Conservation (phyloP, 2,113 vertebrate species). For the Podocnemis expansa region DNA sequence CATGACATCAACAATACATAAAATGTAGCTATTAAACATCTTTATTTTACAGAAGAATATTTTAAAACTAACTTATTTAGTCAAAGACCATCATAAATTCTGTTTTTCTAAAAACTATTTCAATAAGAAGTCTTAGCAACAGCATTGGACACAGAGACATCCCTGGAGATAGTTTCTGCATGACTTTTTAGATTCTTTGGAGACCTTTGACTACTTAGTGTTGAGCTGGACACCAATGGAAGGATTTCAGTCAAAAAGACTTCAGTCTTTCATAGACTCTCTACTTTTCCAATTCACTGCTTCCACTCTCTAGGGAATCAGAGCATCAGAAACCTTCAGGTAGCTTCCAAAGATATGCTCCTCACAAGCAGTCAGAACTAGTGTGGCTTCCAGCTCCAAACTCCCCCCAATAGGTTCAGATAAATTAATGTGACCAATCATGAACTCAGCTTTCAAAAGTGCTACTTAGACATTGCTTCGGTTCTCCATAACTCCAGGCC, state of each 20-base stretch:
- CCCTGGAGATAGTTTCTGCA: background rate
- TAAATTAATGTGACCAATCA: background rate
- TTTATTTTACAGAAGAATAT: no score
- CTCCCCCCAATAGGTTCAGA: background rate
- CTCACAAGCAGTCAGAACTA: background rate
- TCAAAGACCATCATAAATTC: no score
- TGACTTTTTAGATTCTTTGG: background rate
- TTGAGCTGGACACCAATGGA: background rate
- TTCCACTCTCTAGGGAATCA: background rate
- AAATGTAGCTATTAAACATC: no score
- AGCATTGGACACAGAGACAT: background rate
- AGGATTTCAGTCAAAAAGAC: background rate
- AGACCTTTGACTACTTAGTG: background rate
- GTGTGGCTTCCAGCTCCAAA: background rate
- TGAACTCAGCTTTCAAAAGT: background rate
- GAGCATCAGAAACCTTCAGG: background rate
- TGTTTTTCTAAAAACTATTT: no score
- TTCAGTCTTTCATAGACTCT: background rate
- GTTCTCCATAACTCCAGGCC: background rate
- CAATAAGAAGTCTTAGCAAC: background rate
- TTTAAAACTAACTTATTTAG: no score
- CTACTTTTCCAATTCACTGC: background rate
- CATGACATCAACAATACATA: no score
- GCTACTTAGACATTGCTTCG: background rate
- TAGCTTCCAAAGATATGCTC: constrained; percentile 14